Conservation (phyloP, 2,888 invertebrate genomes). For the Aphelenchoides bicaudatus region DNA sequence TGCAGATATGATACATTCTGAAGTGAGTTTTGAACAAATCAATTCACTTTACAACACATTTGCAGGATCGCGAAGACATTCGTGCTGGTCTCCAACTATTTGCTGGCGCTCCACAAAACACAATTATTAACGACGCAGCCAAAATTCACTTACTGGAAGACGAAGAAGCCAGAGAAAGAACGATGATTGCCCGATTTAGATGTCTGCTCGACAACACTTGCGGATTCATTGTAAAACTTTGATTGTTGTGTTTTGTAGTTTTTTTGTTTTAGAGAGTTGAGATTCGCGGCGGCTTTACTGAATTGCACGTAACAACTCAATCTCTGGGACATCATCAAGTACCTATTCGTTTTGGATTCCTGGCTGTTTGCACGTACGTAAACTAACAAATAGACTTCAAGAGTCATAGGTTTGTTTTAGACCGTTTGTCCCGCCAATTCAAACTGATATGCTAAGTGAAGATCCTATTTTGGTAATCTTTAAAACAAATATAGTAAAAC, state of each 20-base stretch:
- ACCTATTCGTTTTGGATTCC: constrained; percentile 65
- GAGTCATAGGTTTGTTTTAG: constrained; percentile 33
- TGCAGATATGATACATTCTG: no score
- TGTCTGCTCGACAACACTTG: constrained; percentile 98
- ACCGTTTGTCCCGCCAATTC: constrained; percentile 94
- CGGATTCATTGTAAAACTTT: constrained; percentile 69
- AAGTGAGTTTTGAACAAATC: no score
- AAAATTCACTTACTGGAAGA: constrained; percentile 30
- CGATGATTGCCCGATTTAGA: constrained; percentile 96
- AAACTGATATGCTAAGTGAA: constrained; percentile 89
- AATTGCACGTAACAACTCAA: constrained; percentile 84
- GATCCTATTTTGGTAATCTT: constrained; percentile 99
- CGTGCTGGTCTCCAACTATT: constrained; percentile 41
- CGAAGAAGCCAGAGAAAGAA: constrained; percentile 72
- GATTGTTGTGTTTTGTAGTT: background rate
- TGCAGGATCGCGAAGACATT: constrained; percentile 89
- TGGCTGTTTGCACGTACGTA: constrained; percentile 82
- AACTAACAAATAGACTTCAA: background rate
- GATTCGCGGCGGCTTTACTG: constrained; percentile 90
- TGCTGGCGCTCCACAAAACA: background rate
- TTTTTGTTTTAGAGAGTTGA: constrained; percentile 77
- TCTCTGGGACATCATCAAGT: constrained; percentile 72
- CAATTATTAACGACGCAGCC: constrained; percentile 8
- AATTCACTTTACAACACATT: no score
- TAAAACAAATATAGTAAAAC: no score